Percentiles rank a stretch among this genome's conserved stretches.
Conservation (phyloP, 2,113 vertebrate genomes). For the Chelonoidis abingdonii region DNA sequence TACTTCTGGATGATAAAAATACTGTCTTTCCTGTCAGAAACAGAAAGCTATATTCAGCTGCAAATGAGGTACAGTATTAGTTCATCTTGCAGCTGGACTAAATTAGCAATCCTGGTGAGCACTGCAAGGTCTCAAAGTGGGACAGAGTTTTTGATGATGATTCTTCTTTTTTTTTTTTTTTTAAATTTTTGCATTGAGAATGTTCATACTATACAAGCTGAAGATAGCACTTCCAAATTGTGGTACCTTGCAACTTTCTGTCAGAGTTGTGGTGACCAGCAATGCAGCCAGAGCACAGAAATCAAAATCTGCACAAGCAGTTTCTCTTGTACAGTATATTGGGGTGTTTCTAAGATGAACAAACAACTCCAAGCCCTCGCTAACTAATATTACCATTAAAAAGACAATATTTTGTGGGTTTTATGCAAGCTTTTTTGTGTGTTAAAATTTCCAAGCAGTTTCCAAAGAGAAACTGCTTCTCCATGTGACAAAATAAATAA, state of each 20-base stretch:
- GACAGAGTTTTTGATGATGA: too few species aligned
- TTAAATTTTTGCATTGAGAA: not conserved
- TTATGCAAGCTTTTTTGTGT: not conserved
- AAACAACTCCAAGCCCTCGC: not conserved
- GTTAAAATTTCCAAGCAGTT: not conserved
- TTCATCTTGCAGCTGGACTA: not conserved
- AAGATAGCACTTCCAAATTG: not conserved
- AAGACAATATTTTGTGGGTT: not conserved
- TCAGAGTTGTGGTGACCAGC: not conserved
- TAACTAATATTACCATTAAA: not conserved
- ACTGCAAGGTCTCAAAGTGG: not conserved
- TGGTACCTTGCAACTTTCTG: not conserved
- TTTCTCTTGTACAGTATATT: not conserved
- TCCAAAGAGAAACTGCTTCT: not conserved
- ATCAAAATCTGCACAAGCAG: not conserved
- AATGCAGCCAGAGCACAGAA: not conserved
- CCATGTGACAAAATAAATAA: not conserved
- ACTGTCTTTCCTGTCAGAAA: not conserved
- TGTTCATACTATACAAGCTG: accelerated
- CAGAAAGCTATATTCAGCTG: not conserved
- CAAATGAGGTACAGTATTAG: not conserved
- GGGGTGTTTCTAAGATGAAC: not conserved
- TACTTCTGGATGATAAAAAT: not conserved
- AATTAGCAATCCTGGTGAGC: not conserved
- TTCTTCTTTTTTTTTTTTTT: accelerated